These are phyloP conservation scores for Barnardius zonarius DNA, from an alignment of 2,113 vertebrate genomes.

Conservation along the genomic window DNA sequence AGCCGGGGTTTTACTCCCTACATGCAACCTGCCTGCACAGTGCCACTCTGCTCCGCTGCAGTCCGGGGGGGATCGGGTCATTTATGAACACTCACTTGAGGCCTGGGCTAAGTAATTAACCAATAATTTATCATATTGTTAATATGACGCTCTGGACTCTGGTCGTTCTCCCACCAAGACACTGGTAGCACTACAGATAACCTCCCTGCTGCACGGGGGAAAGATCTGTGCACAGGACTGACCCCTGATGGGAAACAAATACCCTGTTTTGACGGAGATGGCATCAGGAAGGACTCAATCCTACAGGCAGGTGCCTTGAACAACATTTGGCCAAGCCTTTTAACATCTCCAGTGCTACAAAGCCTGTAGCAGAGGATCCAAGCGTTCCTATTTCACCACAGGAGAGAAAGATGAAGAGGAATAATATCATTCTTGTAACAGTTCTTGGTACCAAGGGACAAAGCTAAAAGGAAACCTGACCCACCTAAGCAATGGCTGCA, in stretches of 20 bases:
- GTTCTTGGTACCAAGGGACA: background rate
- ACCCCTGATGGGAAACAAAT: background rate
- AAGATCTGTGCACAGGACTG: background rate
- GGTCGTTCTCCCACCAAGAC: background rate
- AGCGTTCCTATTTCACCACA: background rate
- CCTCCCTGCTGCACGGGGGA: fast-evolving
- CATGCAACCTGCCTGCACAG: background rate
- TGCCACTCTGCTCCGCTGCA: background rate
- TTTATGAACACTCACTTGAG: background rate
- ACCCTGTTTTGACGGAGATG: background rate
- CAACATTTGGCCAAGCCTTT: background rate
- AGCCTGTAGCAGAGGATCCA: background rate
- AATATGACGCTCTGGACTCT: fast-evolving
- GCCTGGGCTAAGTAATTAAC: background rate
- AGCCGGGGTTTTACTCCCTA: background rate
- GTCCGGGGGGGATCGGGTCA: background rate
- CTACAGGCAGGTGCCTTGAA: background rate
- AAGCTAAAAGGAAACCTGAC: background rate
- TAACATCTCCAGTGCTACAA: background rate
- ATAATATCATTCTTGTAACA: background rate
- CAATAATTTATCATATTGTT: background rate
- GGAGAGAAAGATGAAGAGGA: background rate
- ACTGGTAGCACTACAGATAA: background rate
- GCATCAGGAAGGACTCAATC: background rate
- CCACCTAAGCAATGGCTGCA: background rate